Evolutionary conservation across 2,797 vertebrate genomes (phyloP).

Genomic region (Anableps anableps): DNA sequence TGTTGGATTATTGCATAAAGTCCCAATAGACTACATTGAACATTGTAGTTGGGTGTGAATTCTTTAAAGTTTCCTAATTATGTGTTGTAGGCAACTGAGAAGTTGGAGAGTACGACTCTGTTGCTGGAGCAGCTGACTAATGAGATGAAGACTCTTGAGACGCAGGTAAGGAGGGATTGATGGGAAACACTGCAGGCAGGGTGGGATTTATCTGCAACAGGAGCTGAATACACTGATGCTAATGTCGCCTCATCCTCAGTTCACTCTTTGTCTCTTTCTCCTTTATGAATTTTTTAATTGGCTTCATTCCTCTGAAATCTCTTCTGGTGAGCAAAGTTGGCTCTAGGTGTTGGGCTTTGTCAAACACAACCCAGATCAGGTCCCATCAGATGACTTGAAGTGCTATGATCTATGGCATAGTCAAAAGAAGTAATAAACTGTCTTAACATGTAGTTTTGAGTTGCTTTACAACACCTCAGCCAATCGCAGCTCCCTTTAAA

Average conservation of each 20-base stretch:
- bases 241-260: not conserved
- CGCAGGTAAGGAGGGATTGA: slow-evolving; percentile 75
- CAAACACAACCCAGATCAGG: no score
- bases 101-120: slow-evolving; percentile 72
- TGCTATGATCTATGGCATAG: no score
- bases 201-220: not conserved
- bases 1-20: not conserved
- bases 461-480: not conserved
- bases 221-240: not conserved
- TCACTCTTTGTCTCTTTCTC: not conserved
- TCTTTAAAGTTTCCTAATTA: not conserved
- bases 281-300: not conserved
- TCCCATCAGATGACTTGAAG: not conserved
- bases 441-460: no score
- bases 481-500: not conserved
- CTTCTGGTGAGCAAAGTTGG: not conserved
- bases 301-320: not conserved
- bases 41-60: not conserved
- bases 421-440: no score
- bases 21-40: not conserved
- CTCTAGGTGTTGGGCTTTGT: no score
- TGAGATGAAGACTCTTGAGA: slow-evolving; percentile 59
- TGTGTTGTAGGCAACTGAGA: slow-evolving; percentile 72
- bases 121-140: slow-evolving; percentile 67
- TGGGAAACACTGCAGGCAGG: not conserved